Percentiles rank a stretch among this genome's conserved stretches.
Evolutionary conservation across 2,888 invertebrate species (phyloP).

Genomic region (Mythimna ferrago): DNA sequence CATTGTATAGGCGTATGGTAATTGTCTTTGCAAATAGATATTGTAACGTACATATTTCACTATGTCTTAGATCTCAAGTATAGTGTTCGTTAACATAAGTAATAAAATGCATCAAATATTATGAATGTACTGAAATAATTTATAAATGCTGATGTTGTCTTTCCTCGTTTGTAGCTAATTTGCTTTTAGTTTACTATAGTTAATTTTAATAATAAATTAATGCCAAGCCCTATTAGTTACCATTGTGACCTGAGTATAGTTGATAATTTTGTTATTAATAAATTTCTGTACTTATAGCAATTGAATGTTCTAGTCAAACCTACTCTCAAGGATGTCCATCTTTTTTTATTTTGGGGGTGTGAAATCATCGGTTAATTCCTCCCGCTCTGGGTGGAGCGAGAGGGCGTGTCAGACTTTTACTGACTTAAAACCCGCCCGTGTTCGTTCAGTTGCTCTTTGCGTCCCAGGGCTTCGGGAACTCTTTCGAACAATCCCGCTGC

Average conservation of each 20-base stretch:
- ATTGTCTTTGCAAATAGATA: conserved; percentile 27
- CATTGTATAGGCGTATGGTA: conserved; percentile 21
- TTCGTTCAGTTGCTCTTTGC: too few relatives aligned
- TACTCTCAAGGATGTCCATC: conserved; percentile 18
- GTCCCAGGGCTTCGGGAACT: too few relatives aligned
- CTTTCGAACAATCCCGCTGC: too few relatives aligned
- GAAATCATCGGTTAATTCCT: too few relatives aligned
- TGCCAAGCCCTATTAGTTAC: conserved; percentile 38
- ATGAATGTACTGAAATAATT: conserved; percentile 32
- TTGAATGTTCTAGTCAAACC: conserved; percentile 40
- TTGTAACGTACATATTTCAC: conserved; percentile 46
- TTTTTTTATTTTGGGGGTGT: too few relatives aligned
- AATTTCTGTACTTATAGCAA: conserved; percentile 4
- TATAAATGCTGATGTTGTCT: conserved; percentile 14
- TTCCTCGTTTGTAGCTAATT: conserved; percentile 17
- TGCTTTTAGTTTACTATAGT: conserved; percentile 9
- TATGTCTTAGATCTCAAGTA: conserved; percentile 33
- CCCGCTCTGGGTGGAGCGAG: too few relatives aligned
- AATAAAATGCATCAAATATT: conserved; percentile 35
- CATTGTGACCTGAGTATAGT: conserved; percentile 68
- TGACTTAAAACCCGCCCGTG: too few relatives aligned
- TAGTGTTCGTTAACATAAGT: conserved; percentile 43
- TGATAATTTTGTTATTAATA: conserved; percentile 52
- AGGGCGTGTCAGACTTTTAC: too few relatives aligned
- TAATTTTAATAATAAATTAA: conserved; percentile 29